Evolutionary conservation across 2,888 invertebrate species (phyloP), one percentile per base, ranked within the genome.

Genomic region (Panzeria rudis): DNA sequence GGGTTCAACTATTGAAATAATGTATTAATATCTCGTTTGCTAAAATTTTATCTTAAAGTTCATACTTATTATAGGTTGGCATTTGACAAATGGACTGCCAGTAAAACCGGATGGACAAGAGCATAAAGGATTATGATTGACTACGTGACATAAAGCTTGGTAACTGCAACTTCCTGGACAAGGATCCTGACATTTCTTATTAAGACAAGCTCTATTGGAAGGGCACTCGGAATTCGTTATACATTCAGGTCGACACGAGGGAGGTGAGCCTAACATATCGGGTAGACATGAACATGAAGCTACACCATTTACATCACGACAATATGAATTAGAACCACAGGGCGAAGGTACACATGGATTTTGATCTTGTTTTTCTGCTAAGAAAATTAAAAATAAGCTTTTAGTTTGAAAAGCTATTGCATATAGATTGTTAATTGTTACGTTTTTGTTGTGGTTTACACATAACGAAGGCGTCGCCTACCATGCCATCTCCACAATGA

Each of bases 91-190:
- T 25, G 95, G 95, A 93, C 95, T 95, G 23, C 95, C 95, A 32
- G 93, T 93, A 62, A 94, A 96, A 86, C 95, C 95, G 8, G 86
- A 92, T 15, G 94, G 94, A 90, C 96, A 96, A 32, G 94, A 93
- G 88, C 96, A 96, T 88, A 95, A 94, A n/a, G 96, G 96, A 87
- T 94, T 95, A 90, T 96, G 96, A 88, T 95, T 95, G 38, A 95
- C 93, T 8, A 96, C 96, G 86, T 93, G 94, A 87, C 96, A 96
- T 56, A 94, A 89, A 1, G 96, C 95, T 84, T 94, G 94, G 78
- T 94, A 91, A 17, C 96, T 96, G 90, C 96, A 96, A 15, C 95
- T 95, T 44, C 96, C 95, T 6, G 95, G 94, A 87, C 96, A 96
- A 64, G 96, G 96, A 91, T 96, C 95, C 91, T 93, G 93, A 89